Percentiles rank a stretch among this genome's conserved stretches.
phyloP scores from a whole-genome alignment of 2,888 invertebrate genomes.

The Zygothrica quintamaculata region DNA sequence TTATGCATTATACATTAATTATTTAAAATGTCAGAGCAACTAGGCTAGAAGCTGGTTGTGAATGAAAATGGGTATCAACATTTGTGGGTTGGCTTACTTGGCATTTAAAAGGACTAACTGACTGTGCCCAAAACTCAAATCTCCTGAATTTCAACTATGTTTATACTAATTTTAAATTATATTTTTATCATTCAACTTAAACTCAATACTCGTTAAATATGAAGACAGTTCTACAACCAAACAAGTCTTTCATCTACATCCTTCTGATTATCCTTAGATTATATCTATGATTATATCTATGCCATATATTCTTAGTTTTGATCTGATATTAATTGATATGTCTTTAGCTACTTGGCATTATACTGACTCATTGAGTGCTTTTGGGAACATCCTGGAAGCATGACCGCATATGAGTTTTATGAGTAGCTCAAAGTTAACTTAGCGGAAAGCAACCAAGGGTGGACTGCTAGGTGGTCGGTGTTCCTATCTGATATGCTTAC shows the following conservation, averaged over 20 bases:
- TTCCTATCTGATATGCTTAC: slow-evolving; percentile 37
- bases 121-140: background rate
- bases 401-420: slow-evolving; percentile 48
- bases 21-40: slow-evolving; percentile 78
- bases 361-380: no score
- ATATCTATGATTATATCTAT: no score
- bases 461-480: slow-evolving; percentile 24
- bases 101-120: slow-evolving; percentile 17
- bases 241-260: no score
- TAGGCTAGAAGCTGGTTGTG: slow-evolving; percentile 63
- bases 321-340: no score
- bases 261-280: no score
- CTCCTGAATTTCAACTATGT: background rate
- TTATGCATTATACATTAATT: slow-evolving; percentile 77
- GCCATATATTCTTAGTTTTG: no score
- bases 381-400: slow-evolving; percentile 12
- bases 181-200: no score
- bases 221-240: no score
- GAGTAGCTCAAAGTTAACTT: slow-evolving; percentile 64
- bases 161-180: no score
- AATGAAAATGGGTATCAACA: slow-evolving; percentile 55
- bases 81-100: slow-evolving; percentile 45
- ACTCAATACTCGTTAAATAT: no score
- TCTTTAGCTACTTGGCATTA: no score
- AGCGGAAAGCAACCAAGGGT: slow-evolving; percentile 59